phyloP scores from a whole-genome alignment of 2,113 vertebrate species.

The Tyrannus savana region DNA sequence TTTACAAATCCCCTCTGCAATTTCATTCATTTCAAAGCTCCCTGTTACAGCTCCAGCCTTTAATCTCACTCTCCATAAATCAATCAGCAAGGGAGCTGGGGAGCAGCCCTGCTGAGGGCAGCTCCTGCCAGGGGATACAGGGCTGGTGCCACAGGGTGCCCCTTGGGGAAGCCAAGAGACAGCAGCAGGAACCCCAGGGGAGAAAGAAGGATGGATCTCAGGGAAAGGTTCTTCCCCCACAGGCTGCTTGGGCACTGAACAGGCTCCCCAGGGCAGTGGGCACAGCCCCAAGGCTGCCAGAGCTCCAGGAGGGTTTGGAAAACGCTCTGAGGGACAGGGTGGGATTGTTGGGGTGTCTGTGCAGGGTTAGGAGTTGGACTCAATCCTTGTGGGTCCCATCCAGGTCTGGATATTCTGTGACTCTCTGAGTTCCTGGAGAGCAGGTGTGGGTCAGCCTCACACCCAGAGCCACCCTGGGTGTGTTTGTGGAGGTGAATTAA shows the following conservation, averaged over 20 bases:
- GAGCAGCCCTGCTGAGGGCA: neutral
- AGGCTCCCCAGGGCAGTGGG: neutral
- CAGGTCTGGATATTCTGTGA: neutral
- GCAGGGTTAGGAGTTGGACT: rapidly evolving
- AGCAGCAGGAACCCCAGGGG: neutral
- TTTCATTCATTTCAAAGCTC: slow-evolving; percentile 56
- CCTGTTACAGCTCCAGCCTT: slow-evolving; percentile 31
- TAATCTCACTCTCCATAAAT: slow-evolving; percentile 62
- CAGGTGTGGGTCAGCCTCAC: neutral
- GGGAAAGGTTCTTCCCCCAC: neutral
- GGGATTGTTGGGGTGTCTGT: neutral
- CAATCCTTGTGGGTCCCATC: neutral
- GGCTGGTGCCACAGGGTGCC: neutral
- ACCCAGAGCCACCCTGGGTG: neutral
- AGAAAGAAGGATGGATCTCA: neutral
- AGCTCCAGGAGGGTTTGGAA: neutral
- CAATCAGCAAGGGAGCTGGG: neutral
- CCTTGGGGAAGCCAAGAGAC: neutral
- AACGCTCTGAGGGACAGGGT: neutral
- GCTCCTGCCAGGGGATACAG: neutral
- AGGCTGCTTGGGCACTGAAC: neutral
- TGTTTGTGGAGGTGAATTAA: neutral
- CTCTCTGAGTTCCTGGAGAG: neutral
- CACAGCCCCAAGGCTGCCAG: neutral
- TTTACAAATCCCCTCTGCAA: slow-evolving; percentile 47